Base-by-base conservation (phyloP, 2,797 vertebrate genomes). In the Taeniopygia guttata region DNA sequence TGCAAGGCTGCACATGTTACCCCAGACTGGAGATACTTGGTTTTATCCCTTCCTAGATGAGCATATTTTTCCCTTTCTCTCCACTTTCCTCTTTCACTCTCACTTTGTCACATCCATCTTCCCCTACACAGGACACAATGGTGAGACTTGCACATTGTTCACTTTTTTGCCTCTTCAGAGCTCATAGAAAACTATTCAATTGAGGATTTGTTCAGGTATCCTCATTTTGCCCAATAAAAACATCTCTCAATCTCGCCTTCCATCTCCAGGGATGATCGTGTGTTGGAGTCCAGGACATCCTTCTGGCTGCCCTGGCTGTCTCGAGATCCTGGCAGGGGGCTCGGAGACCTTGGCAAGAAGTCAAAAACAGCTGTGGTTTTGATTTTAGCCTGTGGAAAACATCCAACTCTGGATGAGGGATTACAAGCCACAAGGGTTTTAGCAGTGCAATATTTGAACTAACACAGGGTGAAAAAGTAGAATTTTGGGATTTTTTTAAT, bases 251-350 rank as follows among this genome's bases (percentile, higher is more conserved):
- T 45, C 21, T 83, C 11, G 5, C 40, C 30, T 55, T 68, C 49
- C 15, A 11, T 43, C 17, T 56, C 60, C 20, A 45, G 36, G 1
- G 2, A 48, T n/a, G 40, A 67, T 16, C 0, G 0, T 38, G 36
- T 38, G 36, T 38, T 36, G 36, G 36, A 38, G 36, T 38, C 36
- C 36, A 38, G 36, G 36, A 38, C 36, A 38, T 38, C 36, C 36
- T 11, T 38, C 36, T 38, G 36, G 11, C 36, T 38, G 36, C 36
- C 11, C 36, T 38, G 36, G 36, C 36, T 38, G 36, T 38, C 36
- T 38, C 11, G 36, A 38, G 36, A 38, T 38, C 36, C 36, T 38
- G 36, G 36, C 36, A 38, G 36, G 36, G 36, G 36, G 36, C 36
- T 38, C 36, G 36, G 36, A 38, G 36, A 38, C 36, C 36, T 38